These are phyloP conservation scores for Melitaea athalia DNA, from an alignment of 2,888 invertebrate species.

Conservation along the genomic window DNA sequence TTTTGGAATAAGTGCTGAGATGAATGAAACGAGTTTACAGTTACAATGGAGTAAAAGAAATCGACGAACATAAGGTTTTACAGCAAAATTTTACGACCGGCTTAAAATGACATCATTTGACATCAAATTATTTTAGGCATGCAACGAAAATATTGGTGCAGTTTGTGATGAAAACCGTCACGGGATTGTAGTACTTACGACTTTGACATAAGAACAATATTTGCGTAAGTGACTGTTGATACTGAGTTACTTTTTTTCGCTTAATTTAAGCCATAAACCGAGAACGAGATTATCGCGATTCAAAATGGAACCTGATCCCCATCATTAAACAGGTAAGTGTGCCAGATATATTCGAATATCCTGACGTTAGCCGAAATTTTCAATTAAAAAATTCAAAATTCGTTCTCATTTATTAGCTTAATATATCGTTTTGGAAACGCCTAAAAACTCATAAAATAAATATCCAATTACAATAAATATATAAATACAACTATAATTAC, in stretches of 20 bases:
- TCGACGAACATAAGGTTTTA: conserved; percentile 44
- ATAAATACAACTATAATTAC: neutral
- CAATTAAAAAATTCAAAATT: conserved; percentile 30
- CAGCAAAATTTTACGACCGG: conserved; percentile 43
- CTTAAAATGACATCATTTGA: conserved; percentile 49
- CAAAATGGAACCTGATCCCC: conserved; percentile 43
- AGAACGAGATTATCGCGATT: conserved; percentile 43
- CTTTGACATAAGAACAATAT: conserved; percentile 17
- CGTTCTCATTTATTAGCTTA: neutral
- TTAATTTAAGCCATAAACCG: conserved; percentile 39
- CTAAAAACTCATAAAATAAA: neutral
- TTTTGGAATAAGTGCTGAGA: conserved; percentile 44
- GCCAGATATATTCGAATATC: conserved; percentile 35
- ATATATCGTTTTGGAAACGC: neutral
- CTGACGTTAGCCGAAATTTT: conserved; percentile 31
- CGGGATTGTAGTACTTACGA: conserved; percentile 28
- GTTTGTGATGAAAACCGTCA: conserved; percentile 1
- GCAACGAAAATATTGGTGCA: conserved; percentile 19
- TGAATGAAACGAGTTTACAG: conserved; percentile 47
- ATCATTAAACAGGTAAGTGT: conserved; percentile 42
- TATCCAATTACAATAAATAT: neutral
- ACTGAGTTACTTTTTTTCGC: conserved; percentile 24
- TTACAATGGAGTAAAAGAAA: conserved; percentile 43
- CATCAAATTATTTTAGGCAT: conserved; percentile 45
- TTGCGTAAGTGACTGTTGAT: conserved; percentile 17